Conservation (phyloP, 2,888 invertebrate genomes). For the Antitype chi region DNA sequence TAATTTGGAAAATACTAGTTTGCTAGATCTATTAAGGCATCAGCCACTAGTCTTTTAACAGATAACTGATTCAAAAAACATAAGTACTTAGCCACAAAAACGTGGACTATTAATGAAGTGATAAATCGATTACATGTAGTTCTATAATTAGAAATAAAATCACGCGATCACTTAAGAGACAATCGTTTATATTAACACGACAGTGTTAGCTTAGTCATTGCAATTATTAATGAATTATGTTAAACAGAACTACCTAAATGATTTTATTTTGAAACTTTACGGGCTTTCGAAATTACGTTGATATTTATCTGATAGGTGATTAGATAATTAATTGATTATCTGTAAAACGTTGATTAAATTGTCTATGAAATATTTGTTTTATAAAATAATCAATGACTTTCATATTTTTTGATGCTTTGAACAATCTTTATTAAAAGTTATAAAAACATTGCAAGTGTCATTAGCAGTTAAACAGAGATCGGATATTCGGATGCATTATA, state of each 20-base stretch:
- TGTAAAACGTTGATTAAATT: background rate
- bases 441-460: background rate
- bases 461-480: too few relatives aligned
- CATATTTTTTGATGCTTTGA: too few relatives aligned
- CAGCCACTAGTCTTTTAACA: background rate
- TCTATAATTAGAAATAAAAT: constrained; percentile 58
- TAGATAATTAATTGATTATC: background rate
- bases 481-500: too few relatives aligned
- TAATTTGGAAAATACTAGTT: background rate
- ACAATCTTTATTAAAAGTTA: too few relatives aligned
- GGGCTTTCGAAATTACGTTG: background rate
- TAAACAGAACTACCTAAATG: constrained; percentile 23
- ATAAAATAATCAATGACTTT: background rate
- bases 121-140: constrained; percentile 28
- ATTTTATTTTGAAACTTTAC: constrained; percentile 24
- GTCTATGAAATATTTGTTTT: background rate
- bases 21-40: background rate
- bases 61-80: background rate
- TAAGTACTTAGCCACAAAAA: constrained; percentile 13
- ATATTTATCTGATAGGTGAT: background rate
- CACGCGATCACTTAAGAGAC: constrained; percentile 44
- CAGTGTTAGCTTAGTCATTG: constrained; percentile 42
- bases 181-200: constrained; percentile 36
- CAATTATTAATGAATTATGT: constrained; percentile 24
- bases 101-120: constrained; percentile 43